phyloP scores from a whole-genome alignment of 2,888 invertebrate genomes.

The Hymenopus coronatus region DNA sequence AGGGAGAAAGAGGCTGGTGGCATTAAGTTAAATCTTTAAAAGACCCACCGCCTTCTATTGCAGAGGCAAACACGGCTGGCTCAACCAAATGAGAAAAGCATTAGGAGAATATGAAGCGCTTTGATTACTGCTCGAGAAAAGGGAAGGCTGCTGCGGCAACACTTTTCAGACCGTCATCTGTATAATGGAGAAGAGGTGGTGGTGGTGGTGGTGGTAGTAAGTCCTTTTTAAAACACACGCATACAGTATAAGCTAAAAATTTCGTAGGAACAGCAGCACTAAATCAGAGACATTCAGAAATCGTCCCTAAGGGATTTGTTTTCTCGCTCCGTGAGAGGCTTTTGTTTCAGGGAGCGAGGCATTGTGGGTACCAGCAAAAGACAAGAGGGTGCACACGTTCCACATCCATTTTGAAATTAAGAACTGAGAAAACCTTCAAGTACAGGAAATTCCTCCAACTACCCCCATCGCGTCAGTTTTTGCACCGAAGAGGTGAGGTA shows the following conservation, averaged over 20 bases:
- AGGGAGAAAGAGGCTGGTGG: conserved; percentile 4
- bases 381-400: not conserved
- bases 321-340: not conserved
- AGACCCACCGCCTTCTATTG: conserved; percentile 16
- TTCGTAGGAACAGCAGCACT: not conserved
- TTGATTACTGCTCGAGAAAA: conserved; percentile 27
- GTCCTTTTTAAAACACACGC: not conserved
- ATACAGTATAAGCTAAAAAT: not conserved
- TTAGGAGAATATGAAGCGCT: conserved; percentile 33
- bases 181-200: not conserved
- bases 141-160: not conserved
- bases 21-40: conserved; percentile 31
- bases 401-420: not conserved
- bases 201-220: not conserved
- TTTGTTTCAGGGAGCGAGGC: not conserved
- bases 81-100: conserved; percentile 32
- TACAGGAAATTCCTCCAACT: not conserved
- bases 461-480: not conserved
- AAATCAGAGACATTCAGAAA: not conserved
- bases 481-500: not conserved
- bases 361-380: not conserved
- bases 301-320: not conserved
- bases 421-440: not conserved
- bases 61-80: conserved; percentile 11
- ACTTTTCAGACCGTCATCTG: not conserved